Evolutionary conservation across 2,888 invertebrate species (phyloP).

Genomic region (Caenorhabditis wallacei): DNA sequence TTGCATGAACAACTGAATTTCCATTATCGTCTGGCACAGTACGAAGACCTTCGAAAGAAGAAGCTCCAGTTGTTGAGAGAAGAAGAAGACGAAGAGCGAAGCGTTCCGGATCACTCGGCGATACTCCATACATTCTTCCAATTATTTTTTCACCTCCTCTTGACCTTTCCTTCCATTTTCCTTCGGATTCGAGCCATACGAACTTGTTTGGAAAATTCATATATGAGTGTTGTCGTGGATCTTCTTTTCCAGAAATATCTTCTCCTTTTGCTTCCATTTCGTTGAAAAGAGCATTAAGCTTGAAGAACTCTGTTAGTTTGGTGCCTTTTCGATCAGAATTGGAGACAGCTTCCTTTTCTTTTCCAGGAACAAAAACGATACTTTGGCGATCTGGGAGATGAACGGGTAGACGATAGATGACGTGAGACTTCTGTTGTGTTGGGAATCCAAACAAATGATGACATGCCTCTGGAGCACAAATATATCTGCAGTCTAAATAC

Average conservation of each 20-base stretch:
- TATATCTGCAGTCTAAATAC: conserved; percentile 60
- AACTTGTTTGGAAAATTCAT: conserved; percentile 5
- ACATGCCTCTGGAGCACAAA: conserved; percentile 64
- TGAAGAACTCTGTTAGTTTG: conserved; percentile 15
- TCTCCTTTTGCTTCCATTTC: conserved; percentile 10
- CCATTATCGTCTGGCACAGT: conserved; percentile 19
- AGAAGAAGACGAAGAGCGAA: conserved; percentile 32
- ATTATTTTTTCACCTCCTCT: not conserved
- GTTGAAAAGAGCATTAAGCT: not conserved
- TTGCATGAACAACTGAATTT: not conserved
- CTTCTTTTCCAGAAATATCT: not conserved
- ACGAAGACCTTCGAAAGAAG: conserved; percentile 29
- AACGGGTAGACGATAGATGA: conserved; percentile 6
- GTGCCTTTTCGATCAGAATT: not conserved
- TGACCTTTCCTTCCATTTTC: not conserved
- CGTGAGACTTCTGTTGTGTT: conserved; percentile 2
- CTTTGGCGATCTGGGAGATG: conserved; percentile 20
- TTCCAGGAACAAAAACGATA: not conserved
- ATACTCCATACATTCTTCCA: conserved; percentile 5
- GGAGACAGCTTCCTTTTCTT: not conserved
- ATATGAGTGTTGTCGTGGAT: not conserved
- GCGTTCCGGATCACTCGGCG: conserved; percentile 34
- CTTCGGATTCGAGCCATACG: not conserved
- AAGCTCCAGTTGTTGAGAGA: conserved; percentile 8
- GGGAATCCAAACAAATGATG: conserved; percentile 63